Conservation (phyloP, 2,797 vertebrate species). For the Falco naumanni region DNA sequence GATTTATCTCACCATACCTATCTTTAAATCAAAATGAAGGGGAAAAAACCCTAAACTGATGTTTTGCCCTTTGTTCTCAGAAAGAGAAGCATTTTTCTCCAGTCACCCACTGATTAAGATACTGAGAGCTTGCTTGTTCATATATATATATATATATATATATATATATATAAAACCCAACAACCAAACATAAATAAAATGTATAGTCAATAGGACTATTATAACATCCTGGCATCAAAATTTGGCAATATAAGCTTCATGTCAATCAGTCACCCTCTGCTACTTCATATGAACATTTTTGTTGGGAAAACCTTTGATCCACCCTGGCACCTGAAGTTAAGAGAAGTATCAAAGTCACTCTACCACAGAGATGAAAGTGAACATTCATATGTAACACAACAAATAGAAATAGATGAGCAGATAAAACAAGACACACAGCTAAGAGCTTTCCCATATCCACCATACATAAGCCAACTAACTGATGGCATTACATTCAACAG, state of each 20-base stretch:
- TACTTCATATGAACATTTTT: neutral
- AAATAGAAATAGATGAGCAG: conserved; percentile 29
- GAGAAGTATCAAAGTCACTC: conserved; percentile 24
- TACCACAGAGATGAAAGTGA: conserved; percentile 45
- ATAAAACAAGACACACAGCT: conserved; percentile 1
- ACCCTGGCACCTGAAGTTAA: neutral
- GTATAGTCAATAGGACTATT: neutral
- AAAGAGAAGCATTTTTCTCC: neutral
- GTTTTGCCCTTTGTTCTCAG: neutral
- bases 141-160: neutral
- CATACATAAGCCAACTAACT: neutral
- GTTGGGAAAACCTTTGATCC: conserved; percentile 24
- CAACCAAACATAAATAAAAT: neutral
- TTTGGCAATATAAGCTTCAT: neutral
- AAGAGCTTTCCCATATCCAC: neutral
- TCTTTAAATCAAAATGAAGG: neutral
- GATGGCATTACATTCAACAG: neutral
- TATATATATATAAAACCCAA: neutral
- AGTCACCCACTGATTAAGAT: neutral
- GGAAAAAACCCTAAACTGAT: neutral
- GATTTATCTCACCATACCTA: neutral
- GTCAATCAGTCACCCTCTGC: conserved; percentile 12
- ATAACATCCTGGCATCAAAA: neutral
- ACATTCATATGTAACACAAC: conserved; percentile 1
- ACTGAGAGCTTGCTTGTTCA: neutral